These are phyloP conservation scores for Anolis carolinensis DNA, from an alignment of 2,113 vertebrate genomes.

Conservation along the genomic window DNA sequence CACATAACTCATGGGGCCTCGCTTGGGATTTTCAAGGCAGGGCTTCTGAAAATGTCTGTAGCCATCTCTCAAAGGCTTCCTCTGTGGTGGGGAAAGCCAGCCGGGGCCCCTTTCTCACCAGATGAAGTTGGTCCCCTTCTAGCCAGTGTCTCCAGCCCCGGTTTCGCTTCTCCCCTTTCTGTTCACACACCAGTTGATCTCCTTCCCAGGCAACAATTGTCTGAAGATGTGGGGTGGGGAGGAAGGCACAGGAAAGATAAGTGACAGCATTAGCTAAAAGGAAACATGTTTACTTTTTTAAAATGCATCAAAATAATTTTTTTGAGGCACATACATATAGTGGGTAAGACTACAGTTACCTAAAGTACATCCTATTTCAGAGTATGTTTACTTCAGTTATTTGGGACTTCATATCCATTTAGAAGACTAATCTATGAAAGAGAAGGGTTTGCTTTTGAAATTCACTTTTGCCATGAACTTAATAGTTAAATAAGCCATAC, in stretches of 20 bases:
- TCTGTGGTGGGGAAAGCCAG: rapidly evolving
- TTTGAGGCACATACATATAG: background rate
- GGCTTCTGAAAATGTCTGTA: rapidly evolving
- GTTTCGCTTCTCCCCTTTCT: slow-evolving; percentile 89
- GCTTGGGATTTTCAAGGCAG: slow-evolving; percentile 10
- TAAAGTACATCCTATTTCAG: no score
- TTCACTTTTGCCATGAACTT: background rate
- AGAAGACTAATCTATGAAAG: no score
- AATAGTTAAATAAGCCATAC: background rate
- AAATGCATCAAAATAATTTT: background rate
- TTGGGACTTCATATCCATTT: background rate
- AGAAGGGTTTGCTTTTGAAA: background rate
- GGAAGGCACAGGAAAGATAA: background rate
- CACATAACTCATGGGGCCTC: slow-evolving; percentile 10
- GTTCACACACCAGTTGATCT: slow-evolving; percentile 87
- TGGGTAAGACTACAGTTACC: background rate
- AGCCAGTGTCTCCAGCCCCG: slow-evolving; percentile 93
- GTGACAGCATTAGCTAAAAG: background rate
- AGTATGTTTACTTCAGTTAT: background rate
- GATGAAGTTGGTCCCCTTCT: slow-evolving; percentile 83
- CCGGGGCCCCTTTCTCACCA: slow-evolving; percentile 78
- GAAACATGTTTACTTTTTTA: no score
- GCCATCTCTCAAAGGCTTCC: background rate
- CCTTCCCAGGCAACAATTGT: slow-evolving; percentile 89
- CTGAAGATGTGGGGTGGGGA: slow-evolving; percentile 61